Conservation (phyloP, 2,113 vertebrate species). For the Emydura subglobosa region DNA sequence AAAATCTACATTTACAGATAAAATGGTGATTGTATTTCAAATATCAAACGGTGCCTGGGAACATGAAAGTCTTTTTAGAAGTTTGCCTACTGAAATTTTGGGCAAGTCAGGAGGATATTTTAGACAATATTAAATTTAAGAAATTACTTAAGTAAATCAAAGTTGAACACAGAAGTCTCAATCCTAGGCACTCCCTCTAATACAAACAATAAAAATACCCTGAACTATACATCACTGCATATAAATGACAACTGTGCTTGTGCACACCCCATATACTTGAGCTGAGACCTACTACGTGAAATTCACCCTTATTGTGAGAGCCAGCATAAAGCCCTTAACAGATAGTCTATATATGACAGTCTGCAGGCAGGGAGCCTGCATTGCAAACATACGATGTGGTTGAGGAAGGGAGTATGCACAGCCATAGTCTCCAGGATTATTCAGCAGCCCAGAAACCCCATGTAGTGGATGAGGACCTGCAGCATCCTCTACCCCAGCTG, state of each 20-base stretch:
- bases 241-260: not conserved
- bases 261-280: not conserved
- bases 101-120: not conserved
- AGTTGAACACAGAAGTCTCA: not conserved
- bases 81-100: slow-evolving; percentile 16
- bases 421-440: not conserved
- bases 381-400: not conserved
- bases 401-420: not conserved
- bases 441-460: not conserved
- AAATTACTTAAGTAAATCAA: not conserved
- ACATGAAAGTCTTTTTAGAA: not conserved
- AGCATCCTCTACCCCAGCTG: not conserved
- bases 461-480: not conserved
- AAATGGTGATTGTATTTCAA: not conserved
- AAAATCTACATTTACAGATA: not conserved
- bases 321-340: not conserved
- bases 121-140: not conserved
- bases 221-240: not conserved
- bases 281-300: not conserved
- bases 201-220: slow-evolving; percentile 1
- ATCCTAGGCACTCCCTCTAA: not conserved
- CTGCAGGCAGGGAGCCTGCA: not conserved
- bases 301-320: not conserved
- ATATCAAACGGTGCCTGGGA: not conserved
- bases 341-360: not conserved